These are phyloP conservation scores for Apodemus agrarius DNA, from an alignment of 2,797 vertebrate species.

Conservation along the genomic window DNA sequence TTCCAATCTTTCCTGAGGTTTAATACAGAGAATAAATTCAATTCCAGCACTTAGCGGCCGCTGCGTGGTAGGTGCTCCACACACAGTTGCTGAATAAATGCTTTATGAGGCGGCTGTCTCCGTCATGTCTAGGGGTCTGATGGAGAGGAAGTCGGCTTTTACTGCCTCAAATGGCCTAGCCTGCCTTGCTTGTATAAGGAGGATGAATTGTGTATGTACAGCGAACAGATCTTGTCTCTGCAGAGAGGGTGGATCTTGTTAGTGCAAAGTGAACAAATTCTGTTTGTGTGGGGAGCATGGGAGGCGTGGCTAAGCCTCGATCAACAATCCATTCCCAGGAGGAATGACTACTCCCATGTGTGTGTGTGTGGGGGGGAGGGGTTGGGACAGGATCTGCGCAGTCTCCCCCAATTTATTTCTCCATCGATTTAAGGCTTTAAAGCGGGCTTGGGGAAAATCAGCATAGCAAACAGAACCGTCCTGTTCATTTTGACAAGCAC, in stretches of 20 bases:
- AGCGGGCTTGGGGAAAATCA: background rate
- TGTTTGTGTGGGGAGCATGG: no score
- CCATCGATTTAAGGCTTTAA: background rate
- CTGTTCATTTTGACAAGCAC: background rate
- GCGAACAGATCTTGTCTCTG: background rate
- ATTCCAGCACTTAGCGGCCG: constrained; percentile 45
- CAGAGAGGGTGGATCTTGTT: background rate
- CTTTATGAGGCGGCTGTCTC: background rate
- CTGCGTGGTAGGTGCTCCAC: background rate
- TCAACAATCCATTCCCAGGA: no score
- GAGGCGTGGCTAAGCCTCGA: background rate
- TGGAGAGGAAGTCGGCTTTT: background rate
- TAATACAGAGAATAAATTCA: constrained; percentile 71
- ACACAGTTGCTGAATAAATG: constrained; percentile 53
- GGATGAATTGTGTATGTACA: background rate
- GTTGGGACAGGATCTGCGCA: background rate
- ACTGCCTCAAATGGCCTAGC: background rate
- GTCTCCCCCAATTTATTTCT: background rate
- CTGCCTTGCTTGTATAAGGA: background rate
- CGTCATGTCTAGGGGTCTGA: background rate
- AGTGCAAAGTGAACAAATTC: background rate
- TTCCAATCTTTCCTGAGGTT: constrained; percentile 66
- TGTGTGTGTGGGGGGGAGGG: no score
- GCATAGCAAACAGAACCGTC: background rate
- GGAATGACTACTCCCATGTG: background rate